Base-by-base conservation (phyloP, 1,140 invertebrate genomes). In the Cepaea nemoralis region DNA sequence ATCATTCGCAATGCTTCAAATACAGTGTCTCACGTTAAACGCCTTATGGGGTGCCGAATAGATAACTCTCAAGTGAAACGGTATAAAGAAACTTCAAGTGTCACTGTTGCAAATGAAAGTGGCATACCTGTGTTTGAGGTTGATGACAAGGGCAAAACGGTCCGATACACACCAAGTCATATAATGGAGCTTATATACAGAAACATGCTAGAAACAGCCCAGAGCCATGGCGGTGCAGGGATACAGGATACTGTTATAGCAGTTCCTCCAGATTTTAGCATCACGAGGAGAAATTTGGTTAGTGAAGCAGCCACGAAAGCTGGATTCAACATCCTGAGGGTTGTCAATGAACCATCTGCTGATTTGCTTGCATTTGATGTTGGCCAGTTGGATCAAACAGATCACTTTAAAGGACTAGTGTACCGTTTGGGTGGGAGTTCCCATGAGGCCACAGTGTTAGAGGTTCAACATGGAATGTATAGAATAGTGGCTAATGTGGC, bases 371-470 rank as follows among this genome's bases (percentile, higher is more conserved):
- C 93, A 5, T 93, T 93, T 85, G 92, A 92, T 63, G 85, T 93
- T 35, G 92, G 92, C 74, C 92, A 93, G 80, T 87, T 90, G 45
- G 83, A 90, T 37, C 90, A 89, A 27, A 80, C 88, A 48, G 92
- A 93, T 82, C 19, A 27, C 77, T 93, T 89, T 92, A 92, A 92
- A 69, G 93, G 93, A 73, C 90, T 94, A 82, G 94, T 94, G 37
- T 95, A 93, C 89, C 93, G 93, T 84, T 90, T 95, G n/a, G 95
- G 95, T 63, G 95, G 95, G 19, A 92, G 94, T 8, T 94, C 94
- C 31, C 93, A 94, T 89, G 94, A 95, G 89, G 94, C 94, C 14
- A 93, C 94, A 10, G 87, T 95, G 33, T 90, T 95, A 42, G 92
- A 93, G 83, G 93, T 95, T 0, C 91, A 92, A 37, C 91, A 92